Percentiles rank a stretch among this genome's conserved stretches.
phyloP scores from a whole-genome alignment of 2,888 invertebrate genomes.

The Ectemnius lituratus region DNA sequence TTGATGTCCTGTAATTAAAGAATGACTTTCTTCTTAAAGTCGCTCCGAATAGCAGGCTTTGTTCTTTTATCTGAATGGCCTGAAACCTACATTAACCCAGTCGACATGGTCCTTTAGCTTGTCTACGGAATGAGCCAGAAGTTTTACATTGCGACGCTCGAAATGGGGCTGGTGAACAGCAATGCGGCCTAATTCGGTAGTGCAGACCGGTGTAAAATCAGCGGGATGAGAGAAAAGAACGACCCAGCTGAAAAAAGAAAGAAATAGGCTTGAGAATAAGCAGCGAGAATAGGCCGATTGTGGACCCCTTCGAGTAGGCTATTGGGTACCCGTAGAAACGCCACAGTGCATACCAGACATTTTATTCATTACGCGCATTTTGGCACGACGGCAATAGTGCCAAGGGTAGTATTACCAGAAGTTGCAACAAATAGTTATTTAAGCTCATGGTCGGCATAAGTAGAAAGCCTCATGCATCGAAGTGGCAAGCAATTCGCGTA shows the following conservation, averaged over 20 bases:
- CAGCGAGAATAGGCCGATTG: too few species aligned
- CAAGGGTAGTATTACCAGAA: constrained; percentile 26
- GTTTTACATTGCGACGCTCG: constrained; percentile 84
- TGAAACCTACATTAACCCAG: constrained; percentile 84
- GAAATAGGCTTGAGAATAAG: neutral
- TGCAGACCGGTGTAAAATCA: constrained; percentile 94
- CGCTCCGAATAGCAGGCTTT: too few species aligned
- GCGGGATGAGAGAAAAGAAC: constrained; percentile 93
- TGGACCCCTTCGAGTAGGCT: too few species aligned
- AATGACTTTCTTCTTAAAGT: neutral
- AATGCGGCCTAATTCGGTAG: constrained; percentile 89
- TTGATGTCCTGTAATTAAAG: constrained; percentile 81
- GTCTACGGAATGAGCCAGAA: constrained; percentile 90
- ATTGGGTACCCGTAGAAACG: neutral
- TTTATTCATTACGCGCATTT: constrained; percentile 8
- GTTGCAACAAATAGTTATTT: constrained; percentile 35
- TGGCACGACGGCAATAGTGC: constrained; percentile 19
- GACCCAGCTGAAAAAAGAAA: constrained; percentile 84
- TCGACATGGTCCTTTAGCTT: constrained; percentile 85
- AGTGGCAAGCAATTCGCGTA: neutral
- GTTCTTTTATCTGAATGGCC: too few species aligned
- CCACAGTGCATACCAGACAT: neutral
- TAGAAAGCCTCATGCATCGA: neutral
- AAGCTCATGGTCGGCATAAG: constrained; percentile 18
- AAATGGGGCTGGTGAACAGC: constrained; percentile 86